Base-by-base conservation (phyloP, 2,888 invertebrate genomes). In the Sphaerophoria rueppellii region DNA sequence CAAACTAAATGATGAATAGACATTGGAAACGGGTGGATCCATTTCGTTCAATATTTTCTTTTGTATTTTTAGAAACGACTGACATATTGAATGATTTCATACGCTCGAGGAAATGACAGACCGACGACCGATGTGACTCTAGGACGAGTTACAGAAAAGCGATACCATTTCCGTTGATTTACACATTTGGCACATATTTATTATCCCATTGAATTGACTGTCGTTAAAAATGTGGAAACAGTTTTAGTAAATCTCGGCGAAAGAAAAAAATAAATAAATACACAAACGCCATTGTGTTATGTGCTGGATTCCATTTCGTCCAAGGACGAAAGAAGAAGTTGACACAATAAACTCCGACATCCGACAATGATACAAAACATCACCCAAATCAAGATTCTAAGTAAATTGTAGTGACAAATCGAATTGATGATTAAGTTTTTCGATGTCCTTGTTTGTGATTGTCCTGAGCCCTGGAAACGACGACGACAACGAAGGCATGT, bases 31-130 rank as follows among this genome's bases (percentile, higher is more conserved):
- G 9, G 43, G 12, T 24, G 24, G 24, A 57, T 78, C 57, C 52
- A 43, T 65, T 40, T 63, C 54, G 57, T 63, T 55, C 7, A 40
- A 24, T 40, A 11, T 7, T n/a, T 32, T 75, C 37, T 35, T 61
- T 54, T 72, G 37, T 52, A 16, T 40, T 43, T 54, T 43, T 57
- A 74, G 4, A 77, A 24, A 24, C 24, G 24, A 24, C 61, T 67
- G 82, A 69, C 82, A 73, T 77, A 54, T 77, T 82, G 77, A 67
- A 71, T 77, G 58, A 65, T 72, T 54, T 72, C 77, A 48, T 50
- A 67, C 55, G 35, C 11, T 43, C 55, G 40, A 32, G 1, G 24
- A 24, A 24, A 24, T 24, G 24, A 24, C 24, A 24, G 24, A 24
- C 24, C 24, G 24, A 24, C 24, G 24, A 24, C 24, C 24, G 24